These are phyloP conservation scores for Acipenser transmontanus DNA, from an alignment of 2,797 vertebrate genomes.

Conservation along the genomic window DNA sequence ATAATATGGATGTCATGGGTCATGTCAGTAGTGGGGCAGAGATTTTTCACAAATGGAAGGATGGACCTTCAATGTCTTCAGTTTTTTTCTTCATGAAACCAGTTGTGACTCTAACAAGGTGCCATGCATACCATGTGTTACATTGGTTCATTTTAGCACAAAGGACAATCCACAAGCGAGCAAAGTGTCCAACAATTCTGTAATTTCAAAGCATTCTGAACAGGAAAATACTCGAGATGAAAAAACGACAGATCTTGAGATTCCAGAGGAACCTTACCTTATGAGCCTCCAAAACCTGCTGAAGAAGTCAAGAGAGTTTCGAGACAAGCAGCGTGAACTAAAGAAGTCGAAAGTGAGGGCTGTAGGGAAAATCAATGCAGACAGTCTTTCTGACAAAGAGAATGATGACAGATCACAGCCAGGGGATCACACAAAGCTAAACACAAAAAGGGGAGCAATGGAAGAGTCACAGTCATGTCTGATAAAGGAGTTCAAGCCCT, in stretches of 20 bases:
- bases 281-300: conserved; percentile 83
- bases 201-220: neutral
- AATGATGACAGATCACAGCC: conserved; percentile 51
- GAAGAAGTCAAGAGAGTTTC: conserved; percentile 83
- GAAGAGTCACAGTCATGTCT: conserved; percentile 5
- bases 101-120: neutral
- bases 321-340: conserved; percentile 56
- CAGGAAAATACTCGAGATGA: conserved; percentile 43
- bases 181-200: neutral
- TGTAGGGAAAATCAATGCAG: conserved; percentile 35
- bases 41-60: neutral
- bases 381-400: conserved; percentile 81
- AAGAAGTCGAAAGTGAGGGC: conserved; percentile 38
- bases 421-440: conserved; percentile 29
- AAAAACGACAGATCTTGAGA: conserved; percentile 11
- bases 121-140: neutral
- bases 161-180: neutral
- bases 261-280: conserved; percentile 53
- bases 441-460: conserved; percentile 31
- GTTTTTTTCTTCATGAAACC: neutral
- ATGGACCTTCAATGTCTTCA: neutral
- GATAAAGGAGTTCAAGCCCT: neutral
- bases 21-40: conserved; percentile 18
- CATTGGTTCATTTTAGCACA: neutral
- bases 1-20: conserved; percentile 29